Evolutionary conservation across 1,140 invertebrate genomes (phyloP).

Genomic region (Anastatus disparis): DNA sequence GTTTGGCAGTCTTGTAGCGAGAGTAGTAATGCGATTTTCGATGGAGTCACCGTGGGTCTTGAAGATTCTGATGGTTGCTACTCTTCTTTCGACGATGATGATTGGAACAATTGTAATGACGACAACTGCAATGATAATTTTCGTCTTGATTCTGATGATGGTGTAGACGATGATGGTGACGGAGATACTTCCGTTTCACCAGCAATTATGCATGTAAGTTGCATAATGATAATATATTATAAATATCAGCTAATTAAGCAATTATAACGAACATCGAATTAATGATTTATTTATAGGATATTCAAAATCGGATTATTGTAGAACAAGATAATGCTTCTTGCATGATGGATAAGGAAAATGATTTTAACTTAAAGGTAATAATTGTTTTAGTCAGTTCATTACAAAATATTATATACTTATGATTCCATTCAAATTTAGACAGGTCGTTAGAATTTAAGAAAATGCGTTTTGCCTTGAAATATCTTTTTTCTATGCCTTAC

Average conservation of each 20-base stretch:
- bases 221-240: not conserved
- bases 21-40: not conserved
- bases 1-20: conserved; percentile 55
- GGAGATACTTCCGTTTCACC: not conserved
- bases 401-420: too few relatives aligned
- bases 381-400: not conserved
- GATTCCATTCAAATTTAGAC: too few relatives aligned
- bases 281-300: conserved; percentile 50
- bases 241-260: too few relatives aligned
- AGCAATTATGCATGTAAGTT: conserved; percentile 16
- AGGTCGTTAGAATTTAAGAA: too few relatives aligned
- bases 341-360: conserved; percentile 59
- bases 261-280: too few relatives aligned
- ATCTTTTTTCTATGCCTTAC: too few relatives aligned
- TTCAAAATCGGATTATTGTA: conserved; percentile 47
- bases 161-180: not conserved
- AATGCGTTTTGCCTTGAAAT: too few relatives aligned
- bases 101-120: conserved; percentile 36
- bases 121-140: conserved; percentile 33
- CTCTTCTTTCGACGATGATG: conserved; percentile 36
- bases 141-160: conserved; percentile 23
- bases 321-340: conserved; percentile 53
- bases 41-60: conserved; percentile 25
- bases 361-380: conserved; percentile 64
- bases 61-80: conserved; percentile 37